phyloP scores from a whole-genome alignment of 2,113 vertebrate species.

The Tupaia tana region DNA sequence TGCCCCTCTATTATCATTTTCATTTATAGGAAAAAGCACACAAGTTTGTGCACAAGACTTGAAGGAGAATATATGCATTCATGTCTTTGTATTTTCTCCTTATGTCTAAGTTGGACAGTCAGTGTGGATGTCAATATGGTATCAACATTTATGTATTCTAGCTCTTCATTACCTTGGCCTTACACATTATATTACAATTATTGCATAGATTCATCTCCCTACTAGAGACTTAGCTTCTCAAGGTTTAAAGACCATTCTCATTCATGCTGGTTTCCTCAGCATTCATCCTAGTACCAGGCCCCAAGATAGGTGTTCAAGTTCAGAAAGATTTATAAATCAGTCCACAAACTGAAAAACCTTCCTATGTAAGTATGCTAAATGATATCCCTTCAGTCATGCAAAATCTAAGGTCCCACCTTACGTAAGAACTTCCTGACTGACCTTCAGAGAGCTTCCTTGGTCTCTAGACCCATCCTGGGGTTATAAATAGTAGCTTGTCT shows the following conservation, averaged over 20 bases:
- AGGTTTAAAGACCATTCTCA: not conserved
- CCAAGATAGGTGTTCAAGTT: not conserved
- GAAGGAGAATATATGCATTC: not conserved
- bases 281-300: not conserved
- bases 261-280: not conserved
- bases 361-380: not conserved
- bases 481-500: not conserved
- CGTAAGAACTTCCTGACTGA: not conserved
- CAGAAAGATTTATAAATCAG: not conserved
- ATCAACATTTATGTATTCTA: not conserved
- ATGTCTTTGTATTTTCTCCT: not conserved
- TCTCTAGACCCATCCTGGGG: too few relatives aligned
- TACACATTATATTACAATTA: not conserved
- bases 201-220: not conserved
- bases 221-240: not conserved
- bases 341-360: not conserved
- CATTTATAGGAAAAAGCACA: not conserved
- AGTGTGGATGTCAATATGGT: not conserved
- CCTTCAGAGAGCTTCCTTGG: not conserved
- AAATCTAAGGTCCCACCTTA: not conserved
- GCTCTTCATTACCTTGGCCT: too few relatives aligned
- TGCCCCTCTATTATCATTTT: not conserved
- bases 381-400: not conserved
- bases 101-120: not conserved
- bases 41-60: not conserved